These are phyloP conservation scores for Oithona nana DNA, from an alignment of 2,888 invertebrate genomes.

Conservation along the genomic window DNA sequence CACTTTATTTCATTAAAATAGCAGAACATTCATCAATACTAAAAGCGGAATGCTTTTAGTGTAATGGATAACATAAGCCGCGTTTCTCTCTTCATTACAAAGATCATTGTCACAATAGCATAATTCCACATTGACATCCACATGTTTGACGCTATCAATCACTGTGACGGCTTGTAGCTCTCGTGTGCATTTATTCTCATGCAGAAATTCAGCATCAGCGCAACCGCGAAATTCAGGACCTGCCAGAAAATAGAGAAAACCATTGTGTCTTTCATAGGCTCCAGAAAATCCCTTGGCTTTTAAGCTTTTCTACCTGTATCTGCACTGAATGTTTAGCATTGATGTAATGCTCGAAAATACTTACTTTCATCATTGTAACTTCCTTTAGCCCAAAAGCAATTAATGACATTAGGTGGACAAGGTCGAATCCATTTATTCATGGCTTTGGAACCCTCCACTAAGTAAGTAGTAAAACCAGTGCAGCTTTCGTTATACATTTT, in stretches of 20 bases:
- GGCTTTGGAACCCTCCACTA: not conserved
- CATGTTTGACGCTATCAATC: not conserved
- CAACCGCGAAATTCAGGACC: constrained; percentile 13
- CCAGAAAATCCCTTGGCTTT: not conserved
- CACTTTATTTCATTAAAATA: too few relatives aligned
- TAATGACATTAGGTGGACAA: not conserved
- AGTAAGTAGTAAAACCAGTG: not conserved
- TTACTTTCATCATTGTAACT: not conserved
- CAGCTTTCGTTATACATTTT: not conserved
- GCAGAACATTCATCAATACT: too few relatives aligned
- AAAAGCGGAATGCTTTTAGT: too few relatives aligned
- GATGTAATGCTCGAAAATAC: too few relatives aligned
- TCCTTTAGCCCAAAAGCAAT: not conserved
- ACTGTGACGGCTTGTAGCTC: constrained; percentile 16
- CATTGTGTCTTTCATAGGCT: not conserved
- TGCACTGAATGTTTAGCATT: not conserved
- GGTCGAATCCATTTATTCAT: not conserved
- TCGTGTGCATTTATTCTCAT: constrained; percentile 8
- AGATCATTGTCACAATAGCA: not conserved
- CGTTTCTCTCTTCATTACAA: not conserved
- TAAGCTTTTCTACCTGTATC: not conserved
- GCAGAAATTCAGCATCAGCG: constrained; percentile 11
- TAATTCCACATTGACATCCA: constrained; percentile 5
- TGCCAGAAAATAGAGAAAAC: not conserved
- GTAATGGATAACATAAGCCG: too few relatives aligned